phyloP scores from a whole-genome alignment of 2,797 vertebrate species.

The Muscicapa striata region DNA sequence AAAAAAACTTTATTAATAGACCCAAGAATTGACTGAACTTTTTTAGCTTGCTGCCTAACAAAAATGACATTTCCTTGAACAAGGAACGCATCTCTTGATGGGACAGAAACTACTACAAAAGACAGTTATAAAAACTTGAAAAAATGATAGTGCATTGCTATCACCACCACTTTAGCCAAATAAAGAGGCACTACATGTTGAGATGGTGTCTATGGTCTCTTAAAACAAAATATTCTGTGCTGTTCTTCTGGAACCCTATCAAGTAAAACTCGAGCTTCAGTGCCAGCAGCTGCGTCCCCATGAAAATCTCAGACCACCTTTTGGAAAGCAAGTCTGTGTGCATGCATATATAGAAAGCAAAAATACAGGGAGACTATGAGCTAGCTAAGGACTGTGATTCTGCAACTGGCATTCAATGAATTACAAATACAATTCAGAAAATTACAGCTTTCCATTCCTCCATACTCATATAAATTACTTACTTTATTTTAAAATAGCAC shows the following conservation, averaged over 20 bases:
- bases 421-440: neutral
- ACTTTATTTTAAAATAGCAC: neutral
- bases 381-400: neutral
- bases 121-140: neutral
- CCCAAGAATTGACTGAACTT: neutral
- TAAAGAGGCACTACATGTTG: neutral
- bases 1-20: neutral
- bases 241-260: neutral
- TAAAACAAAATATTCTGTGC: neutral
- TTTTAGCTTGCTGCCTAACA: neutral
- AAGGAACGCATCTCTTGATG: neutral
- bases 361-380: neutral
- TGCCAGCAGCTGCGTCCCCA: neutral
- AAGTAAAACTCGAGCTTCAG: neutral
- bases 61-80: neutral
- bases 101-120: neutral
- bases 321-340: neutral
- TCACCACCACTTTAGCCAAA: neutral
- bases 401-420: neutral
- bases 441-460: neutral
- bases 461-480: neutral
- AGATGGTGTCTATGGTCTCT: neutral
- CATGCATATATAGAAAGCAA: neutral
- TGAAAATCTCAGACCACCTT: neutral
- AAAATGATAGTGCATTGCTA: neutral